Conservation (phyloP, 2,888 invertebrate species). For the Lasioglossum zephyrum region DNA sequence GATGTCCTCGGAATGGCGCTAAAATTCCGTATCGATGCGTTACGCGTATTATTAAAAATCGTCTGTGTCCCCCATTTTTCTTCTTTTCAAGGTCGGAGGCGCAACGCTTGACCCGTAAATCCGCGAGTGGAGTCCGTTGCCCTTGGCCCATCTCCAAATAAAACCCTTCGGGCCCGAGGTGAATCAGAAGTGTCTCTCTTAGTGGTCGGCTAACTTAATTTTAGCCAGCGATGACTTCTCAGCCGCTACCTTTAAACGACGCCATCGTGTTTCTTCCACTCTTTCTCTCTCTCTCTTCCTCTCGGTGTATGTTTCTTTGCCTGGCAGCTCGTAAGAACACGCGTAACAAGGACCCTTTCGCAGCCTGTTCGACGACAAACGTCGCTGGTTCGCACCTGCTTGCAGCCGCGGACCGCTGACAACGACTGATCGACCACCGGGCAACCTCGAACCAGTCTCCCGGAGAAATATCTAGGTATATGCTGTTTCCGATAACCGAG, state of each 20-base stretch:
- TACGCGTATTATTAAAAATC: not conserved
- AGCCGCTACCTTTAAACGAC: slow-evolving; percentile 38
- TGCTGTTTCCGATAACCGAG: not conserved
- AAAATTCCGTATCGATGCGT: not conserved
- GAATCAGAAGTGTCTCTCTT: slow-evolving; percentile 71
- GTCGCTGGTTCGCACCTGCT: slow-evolving; percentile 1
- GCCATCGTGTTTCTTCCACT: slow-evolving; percentile 1
- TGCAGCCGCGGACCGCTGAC: not conserved
- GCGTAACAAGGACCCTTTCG: slow-evolving; percentile 41
- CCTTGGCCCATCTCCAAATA: slow-evolving; percentile 78
- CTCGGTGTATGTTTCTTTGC: slow-evolving; percentile 7
- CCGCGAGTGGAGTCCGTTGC: slow-evolving; percentile 70
- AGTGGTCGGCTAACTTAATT: slow-evolving; percentile 72
- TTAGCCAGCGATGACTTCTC: slow-evolving; percentile 51
- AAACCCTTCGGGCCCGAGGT: slow-evolving; percentile 64
- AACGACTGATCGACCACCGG: not conserved
- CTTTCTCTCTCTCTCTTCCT: not conserved
- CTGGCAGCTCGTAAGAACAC: slow-evolving; percentile 49
- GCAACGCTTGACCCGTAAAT: slow-evolving; percentile 50
- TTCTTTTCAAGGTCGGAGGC: slow-evolving; percentile 57
- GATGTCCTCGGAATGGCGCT: not conserved
- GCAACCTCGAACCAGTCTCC: not conserved
- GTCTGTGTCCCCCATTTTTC: not conserved
- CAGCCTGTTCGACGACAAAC: slow-evolving; percentile 10
- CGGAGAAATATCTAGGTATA: not conserved